Conservation (phyloP, 2,797 vertebrate species). For the Crenichthys baileyi region DNA sequence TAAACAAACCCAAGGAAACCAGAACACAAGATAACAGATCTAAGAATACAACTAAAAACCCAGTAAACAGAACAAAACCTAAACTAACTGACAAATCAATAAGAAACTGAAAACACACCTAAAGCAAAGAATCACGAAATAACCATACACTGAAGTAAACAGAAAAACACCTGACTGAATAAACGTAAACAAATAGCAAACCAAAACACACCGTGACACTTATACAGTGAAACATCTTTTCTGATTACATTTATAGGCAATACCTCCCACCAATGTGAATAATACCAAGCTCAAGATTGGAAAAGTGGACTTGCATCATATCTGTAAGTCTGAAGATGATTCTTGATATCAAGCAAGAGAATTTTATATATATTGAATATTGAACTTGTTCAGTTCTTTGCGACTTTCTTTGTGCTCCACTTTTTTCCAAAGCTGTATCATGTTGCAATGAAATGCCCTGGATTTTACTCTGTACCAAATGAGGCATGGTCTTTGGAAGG, state of each 20-base stretch:
- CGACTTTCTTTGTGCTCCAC: conserved; percentile 48
- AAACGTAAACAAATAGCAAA: no score
- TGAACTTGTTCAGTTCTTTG: conserved; percentile 8
- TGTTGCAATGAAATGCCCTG: conserved; percentile 55
- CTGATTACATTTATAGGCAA: neutral
- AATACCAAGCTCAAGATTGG: neutral
- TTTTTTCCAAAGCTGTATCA: conserved; percentile 52
- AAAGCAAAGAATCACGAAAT: no score
- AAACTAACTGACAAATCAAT: no score
- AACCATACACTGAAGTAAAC: no score
- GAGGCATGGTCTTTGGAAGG: conserved; percentile 72
- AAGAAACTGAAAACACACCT: no score
- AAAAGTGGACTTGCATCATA: neutral
- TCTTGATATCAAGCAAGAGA: neutral
- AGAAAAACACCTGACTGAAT: no score
- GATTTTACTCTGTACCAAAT: conserved; percentile 69
- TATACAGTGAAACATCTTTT: no score
- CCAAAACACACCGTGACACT: no score
- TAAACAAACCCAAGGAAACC: no score
- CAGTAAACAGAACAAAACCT: no score
- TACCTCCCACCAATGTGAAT: neutral
- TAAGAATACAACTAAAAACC: no score
- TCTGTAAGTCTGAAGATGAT: neutral
- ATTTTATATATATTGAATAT: neutral
- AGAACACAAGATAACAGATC: no score